Evolutionary conservation across 2,888 invertebrate species (phyloP), one percentile per base, ranked within the genome.

Genomic region (Deilephila porcellus): DNA sequence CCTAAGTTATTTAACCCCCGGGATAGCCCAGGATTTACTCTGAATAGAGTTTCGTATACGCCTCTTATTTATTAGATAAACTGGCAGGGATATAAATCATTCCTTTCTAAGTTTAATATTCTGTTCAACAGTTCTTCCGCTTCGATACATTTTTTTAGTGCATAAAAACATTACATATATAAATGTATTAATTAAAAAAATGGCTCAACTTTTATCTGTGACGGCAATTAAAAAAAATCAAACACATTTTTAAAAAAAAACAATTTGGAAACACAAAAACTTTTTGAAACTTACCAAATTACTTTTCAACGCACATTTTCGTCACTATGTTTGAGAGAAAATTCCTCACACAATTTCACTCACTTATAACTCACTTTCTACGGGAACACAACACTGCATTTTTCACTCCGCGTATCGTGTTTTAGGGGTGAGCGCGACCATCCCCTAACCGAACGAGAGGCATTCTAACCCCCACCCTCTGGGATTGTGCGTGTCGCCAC

Each of bases 391-490:
- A 67, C 67, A 67, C 67, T 67, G 29, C 62, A 72, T 72, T 72
- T 73, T 73, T 37, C 72, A 67, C 63, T 73, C 67, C 72, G 72
- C 72, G 72, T 64, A 73, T 73, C 56, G 29, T 59, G 25, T 37
- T 14, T 59, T n/a, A 56, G 72, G 67, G 72, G 72, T 19, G 67
- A 34, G 34, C 59, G 67, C 72, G 72, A 67, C 72, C 72, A 73
- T 59, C 72, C 72, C 72, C 64, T 45, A 67, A 17, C 52, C 64
- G 62, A 29, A 20, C 53, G 56, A 76, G 76, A 74, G 74, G 62
- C 34, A 11, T 72, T 80, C 77, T 80, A 72, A 74, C 79, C 81
- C 80, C 80, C 78, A 73, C 80, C 78, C 76, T 71, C 14, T 20
- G 25, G 67, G 67, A 14, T 25, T 52, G 45, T 25, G 67, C 45